A percentile compares a stretch with the other conserved stretches of the same genome.
These are phyloP conservation scores for Cartodere bifasciata DNA, from an alignment of 2,888 invertebrate genomes.

Conservation along the genomic window DNA sequence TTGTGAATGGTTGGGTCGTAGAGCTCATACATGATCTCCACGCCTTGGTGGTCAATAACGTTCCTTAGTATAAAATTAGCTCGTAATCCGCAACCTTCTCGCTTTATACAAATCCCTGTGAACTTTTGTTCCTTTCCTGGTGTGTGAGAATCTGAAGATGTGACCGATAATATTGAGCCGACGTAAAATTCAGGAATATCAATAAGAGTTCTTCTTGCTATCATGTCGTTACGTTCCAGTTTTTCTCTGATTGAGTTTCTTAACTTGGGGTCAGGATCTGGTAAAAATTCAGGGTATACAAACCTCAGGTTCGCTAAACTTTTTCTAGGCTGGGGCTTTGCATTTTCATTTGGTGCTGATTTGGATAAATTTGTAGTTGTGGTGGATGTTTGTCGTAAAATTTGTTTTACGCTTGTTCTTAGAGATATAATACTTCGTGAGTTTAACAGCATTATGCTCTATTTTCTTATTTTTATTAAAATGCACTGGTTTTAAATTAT, in stretches of 20 bases:
- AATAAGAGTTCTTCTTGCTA: constrained; percentile 64
- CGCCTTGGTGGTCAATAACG: constrained; percentile 73
- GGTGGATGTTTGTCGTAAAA: no score
- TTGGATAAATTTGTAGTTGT: no score
- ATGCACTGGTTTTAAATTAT: no score
- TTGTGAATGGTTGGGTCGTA: constrained; percentile 88
- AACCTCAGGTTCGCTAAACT: constrained; percentile 46
- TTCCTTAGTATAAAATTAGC: constrained; percentile 84
- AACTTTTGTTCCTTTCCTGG: constrained; percentile 74
- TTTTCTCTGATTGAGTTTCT: constrained; percentile 75
- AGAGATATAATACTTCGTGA: no score
- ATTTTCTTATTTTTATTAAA: no score
- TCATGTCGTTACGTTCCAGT: constrained; percentile 86
- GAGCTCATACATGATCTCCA: constrained; percentile 68
- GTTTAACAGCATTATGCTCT: no score
- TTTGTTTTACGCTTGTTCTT: no score
- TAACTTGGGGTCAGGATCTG: constrained; percentile 65
- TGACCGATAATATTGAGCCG: constrained; percentile 81
- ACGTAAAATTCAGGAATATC: constrained; percentile 98
- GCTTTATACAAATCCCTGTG: constrained; percentile 88
- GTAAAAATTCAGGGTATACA: constrained; percentile 84
- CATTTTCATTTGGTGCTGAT: no score
- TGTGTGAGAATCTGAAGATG: constrained; percentile 73
- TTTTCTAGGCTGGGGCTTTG: no score
- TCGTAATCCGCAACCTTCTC: constrained; percentile 69